A percentile compares a stretch with the other conserved stretches of the same genome.
phyloP scores from a whole-genome alignment of 2,888 invertebrate genomes.

The Volucella inflata region DNA sequence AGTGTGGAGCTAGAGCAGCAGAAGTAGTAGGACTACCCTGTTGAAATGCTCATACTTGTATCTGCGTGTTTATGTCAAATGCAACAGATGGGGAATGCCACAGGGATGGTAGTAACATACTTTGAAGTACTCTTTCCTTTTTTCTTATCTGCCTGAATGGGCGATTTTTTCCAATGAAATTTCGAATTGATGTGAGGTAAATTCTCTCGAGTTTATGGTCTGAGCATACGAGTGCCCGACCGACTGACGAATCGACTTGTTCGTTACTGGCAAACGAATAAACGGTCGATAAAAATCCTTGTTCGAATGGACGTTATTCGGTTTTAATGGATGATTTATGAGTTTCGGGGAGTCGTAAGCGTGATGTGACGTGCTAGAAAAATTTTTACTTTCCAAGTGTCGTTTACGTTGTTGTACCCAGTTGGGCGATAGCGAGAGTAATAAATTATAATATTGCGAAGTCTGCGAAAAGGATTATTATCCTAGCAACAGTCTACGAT shows the following conservation, averaged over 20 bases:
- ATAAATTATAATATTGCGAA: slow-evolving; percentile 30
- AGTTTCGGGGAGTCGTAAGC: not conserved
- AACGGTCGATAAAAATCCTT: slow-evolving; percentile 40
- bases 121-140: not conserved
- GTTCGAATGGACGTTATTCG: slow-evolving; percentile 38
- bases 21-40: not conserved
- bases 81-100: slow-evolving; percentile 54
- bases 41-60: too few species aligned
- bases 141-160: too few species aligned
- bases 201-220: slow-evolving; percentile 1
- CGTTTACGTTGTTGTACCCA: not conserved
- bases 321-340: slow-evolving; percentile 59
- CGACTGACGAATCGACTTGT: too few species aligned
- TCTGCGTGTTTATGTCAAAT: slow-evolving; percentile 25
- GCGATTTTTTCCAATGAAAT: too few species aligned
- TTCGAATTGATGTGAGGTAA: not conserved
- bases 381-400: not conserved
- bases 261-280: too few species aligned
- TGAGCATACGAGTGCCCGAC: not conserved
- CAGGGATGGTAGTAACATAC: slow-evolving; percentile 28
- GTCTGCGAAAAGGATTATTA: slow-evolving; percentile 29
- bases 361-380: not conserved
- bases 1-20: not conserved
- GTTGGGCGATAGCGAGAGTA: not conserved
- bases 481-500: not conserved